Evolutionary conservation across 2,113 vertebrate genomes (phyloP).

Genomic region (Clarias batrachus): DNA sequence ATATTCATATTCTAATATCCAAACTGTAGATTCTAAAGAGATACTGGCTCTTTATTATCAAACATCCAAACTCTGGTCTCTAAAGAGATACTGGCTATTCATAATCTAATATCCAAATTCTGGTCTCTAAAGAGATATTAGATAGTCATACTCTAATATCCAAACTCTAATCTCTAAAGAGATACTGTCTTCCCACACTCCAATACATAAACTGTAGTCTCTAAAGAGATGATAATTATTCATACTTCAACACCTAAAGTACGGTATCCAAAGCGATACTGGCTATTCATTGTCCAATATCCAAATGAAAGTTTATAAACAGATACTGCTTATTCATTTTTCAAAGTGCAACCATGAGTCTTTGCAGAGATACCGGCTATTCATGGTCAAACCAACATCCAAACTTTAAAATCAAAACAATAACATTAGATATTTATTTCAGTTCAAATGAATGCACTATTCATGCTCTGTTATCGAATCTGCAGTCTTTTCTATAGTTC

Average conservation of each 20-base stretch:
- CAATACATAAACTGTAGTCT: background rate
- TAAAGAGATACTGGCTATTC: background rate
- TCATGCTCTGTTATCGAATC: too few relatives aligned
- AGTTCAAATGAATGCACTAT: too few relatives aligned
- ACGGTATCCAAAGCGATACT: background rate
- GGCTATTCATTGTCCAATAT: background rate
- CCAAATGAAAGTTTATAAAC: background rate
- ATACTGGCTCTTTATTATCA: background rate
- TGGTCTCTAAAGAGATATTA: background rate
- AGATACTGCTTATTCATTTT: background rate
- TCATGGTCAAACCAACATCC: too few relatives aligned
- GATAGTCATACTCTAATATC: background rate
- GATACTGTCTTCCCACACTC: background rate
- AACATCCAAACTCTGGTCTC: background rate
- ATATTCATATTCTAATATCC: background rate
- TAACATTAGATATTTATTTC: too few relatives aligned
- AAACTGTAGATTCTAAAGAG: background rate
- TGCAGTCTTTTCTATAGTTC: too few relatives aligned
- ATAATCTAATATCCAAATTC: background rate
- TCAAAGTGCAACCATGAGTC: too few relatives aligned
- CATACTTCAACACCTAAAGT: background rate
- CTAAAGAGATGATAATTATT: background rate
- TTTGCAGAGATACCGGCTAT: background rate
- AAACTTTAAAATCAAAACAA: too few relatives aligned
- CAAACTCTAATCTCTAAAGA: background rate